Base-by-base conservation (phyloP, 2,888 invertebrate species). In the Melieria omissa region DNA sequence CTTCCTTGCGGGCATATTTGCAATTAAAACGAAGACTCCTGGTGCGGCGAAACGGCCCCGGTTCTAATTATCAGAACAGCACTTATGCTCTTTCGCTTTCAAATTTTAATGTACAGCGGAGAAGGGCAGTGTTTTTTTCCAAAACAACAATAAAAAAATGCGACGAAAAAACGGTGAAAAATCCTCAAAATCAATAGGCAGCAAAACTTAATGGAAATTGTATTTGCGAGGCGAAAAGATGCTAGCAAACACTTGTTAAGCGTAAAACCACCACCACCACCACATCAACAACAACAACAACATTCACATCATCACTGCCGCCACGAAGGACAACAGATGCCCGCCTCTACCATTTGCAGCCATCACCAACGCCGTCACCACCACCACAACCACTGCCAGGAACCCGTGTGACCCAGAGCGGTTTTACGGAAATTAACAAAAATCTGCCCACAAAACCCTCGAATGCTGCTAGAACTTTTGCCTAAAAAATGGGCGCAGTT, bases 151-250 rank as follows among this genome's bases (percentile, higher is more conserved):
- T 1, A 49, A 58, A 41, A 58, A 41, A 61, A 54, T 61, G 6
- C n/a, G n/a, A 46, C 52, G 8, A 60, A 49, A 68, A 69, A 62
- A 54, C 54, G 16, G 12, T 49, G 68, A 62, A 69, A 69, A 69
- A 69, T 62, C 45, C 68, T 62, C 54, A 69, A 62, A 69, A 69
- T 69, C 68, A 69, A 69, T 69, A 69, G 68, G 54, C 61, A 61
- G 61, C 62, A 62, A 69, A 69, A 54, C 61, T 60, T 69, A 69
- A 69, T 69, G 68, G 68, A 69, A 69, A 69, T 54, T 69, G 45
- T 62, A 69, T 68, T 69, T 69, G 54, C 60, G 42, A 52, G 62
- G 54, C 14, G 44, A 14, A 52, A 62, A 16, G 60, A 44, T n/a
- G 49, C 42, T 41, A 41, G 41, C 46, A 58, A 46, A 10, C 46